Percentiles rank a stretch among this genome's conserved stretches.
phyloP scores from a whole-genome alignment of 2,113 vertebrate genomes.

The Pelobates fuscus region DNA sequence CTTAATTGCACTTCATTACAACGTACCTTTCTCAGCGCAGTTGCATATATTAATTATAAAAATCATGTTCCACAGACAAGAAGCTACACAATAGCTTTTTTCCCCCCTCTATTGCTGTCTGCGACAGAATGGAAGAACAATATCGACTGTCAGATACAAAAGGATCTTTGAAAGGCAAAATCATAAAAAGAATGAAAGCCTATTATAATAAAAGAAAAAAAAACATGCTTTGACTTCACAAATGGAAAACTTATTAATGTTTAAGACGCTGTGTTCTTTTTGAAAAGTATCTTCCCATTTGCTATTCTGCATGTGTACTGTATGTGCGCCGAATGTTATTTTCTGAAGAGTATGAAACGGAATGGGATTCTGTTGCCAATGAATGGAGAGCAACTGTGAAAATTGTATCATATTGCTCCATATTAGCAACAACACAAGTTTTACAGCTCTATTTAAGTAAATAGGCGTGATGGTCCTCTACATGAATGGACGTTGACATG shows the following conservation, averaged over 20 bases:
- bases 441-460: no score
- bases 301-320: conserved; percentile 66
- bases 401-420: no score
- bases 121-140: conserved; percentile 76
- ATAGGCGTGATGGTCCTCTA: no score
- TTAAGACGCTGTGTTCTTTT: conserved; percentile 73
- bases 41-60: conserved; percentile 89
- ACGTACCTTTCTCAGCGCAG: conserved; percentile 77
- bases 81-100: conserved; percentile 71
- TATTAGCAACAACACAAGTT: no score
- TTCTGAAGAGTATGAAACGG: conserved; percentile 72
- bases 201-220: conserved; percentile 72
- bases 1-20: conserved; percentile 85
- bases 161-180: conserved; percentile 81
- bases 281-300: conserved; percentile 66
- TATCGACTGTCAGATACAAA: conserved; percentile 78
- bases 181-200: conserved; percentile 83
- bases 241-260: conserved; percentile 75
- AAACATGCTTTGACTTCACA: conserved; percentile 75
- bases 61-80: conserved; percentile 73
- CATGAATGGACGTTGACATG: no score
- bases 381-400: conserved; percentile 19
- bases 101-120: conserved; percentile 73
- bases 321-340: conserved; percentile 61
- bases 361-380: conserved; percentile 54